Evolutionary conservation across 2,113 vertebrate genomes (phyloP).

Genomic region (Forbesichthys papilliferus): DNA sequence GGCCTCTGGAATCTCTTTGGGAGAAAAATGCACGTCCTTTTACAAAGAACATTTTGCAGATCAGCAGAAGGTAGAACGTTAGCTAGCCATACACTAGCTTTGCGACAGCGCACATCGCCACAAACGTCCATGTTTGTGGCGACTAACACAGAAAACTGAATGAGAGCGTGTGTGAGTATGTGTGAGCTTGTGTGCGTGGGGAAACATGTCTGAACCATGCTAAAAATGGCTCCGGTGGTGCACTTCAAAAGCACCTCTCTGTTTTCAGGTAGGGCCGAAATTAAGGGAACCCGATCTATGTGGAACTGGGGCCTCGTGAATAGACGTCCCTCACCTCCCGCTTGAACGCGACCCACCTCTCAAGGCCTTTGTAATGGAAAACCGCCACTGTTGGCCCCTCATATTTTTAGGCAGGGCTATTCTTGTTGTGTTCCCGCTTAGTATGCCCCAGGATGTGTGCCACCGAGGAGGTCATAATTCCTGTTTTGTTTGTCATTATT

Average conservation of each 20-base stretch:
- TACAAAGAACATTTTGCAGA: too few species aligned
- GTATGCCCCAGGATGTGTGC: conserved; percentile 53
- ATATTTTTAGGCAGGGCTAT: conserved; percentile 61
- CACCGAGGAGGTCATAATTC: conserved; percentile 56
- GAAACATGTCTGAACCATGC: neutral
- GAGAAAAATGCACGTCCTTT: too few species aligned
- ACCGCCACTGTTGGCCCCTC: conserved; percentile 47
- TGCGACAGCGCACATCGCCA: too few species aligned
- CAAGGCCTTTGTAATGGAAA: conserved; percentile 61
- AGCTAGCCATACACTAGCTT: too few species aligned
- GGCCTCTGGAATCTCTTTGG: too few species aligned
- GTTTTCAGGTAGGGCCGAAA: conserved; percentile 37
- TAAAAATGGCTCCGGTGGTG: conserved; percentile 20
- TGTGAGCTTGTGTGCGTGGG: conserved; percentile 13
- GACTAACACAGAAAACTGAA: too few species aligned
- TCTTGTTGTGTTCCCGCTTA: conserved; percentile 46
- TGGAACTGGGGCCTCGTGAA: conserved; percentile 46
- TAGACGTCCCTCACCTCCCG: conserved; percentile 32
- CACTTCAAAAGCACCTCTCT: conserved; percentile 45
- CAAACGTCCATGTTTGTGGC: too few species aligned
- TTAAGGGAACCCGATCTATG: conserved; percentile 44
- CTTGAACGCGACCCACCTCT: conserved; percentile 10
- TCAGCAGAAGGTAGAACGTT: too few species aligned
- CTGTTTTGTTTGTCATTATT: conserved; percentile 58
- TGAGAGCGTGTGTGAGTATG: neutral